Evolutionary conservation across 2,888 invertebrate species (phyloP).

Genomic region (Philereme vetulata): DNA sequence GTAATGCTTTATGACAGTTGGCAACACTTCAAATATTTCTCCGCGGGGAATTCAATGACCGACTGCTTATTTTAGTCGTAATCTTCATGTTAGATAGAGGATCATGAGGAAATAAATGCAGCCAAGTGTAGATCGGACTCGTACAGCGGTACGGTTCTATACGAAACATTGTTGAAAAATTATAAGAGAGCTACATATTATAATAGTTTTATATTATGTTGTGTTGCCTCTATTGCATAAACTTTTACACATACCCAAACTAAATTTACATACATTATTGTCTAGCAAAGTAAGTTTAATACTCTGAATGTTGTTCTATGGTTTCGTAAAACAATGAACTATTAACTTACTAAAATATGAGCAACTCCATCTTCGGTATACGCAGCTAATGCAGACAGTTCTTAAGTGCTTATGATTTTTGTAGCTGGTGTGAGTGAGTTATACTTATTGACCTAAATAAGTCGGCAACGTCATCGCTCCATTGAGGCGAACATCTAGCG

Average conservation of each 20-base stretch:
- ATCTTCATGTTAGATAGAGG: slow-evolving; percentile 29
- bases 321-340: slow-evolving; percentile 16
- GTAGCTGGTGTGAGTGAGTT: slow-evolving; percentile 57
- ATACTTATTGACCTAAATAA: slow-evolving; percentile 74
- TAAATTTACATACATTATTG: background rate
- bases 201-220: too few species aligned
- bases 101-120: slow-evolving; percentile 13
- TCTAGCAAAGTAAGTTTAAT: slow-evolving; percentile 9
- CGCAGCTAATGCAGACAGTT: background rate
- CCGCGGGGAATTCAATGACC: slow-evolving; percentile 42
- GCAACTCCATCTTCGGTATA: background rate
- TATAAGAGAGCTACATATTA: too few species aligned
- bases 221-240: too few species aligned
- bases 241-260: too few species aligned
- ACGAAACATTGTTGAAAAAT: too few species aligned
- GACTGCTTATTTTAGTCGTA: slow-evolving; percentile 40
- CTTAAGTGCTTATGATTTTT: slow-evolving; percentile 60
- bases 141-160: too few species aligned
- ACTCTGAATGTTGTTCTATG: slow-evolving; percentile 1
- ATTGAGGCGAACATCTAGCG: slow-evolving; percentile 56
- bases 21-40: slow-evolving; percentile 48
- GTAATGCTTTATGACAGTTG: slow-evolving; percentile 45
- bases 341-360: slow-evolving; percentile 1
- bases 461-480: slow-evolving; percentile 69
- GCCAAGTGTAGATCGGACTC: too few species aligned